Base-by-base conservation (phyloP, 2,888 invertebrate species). In the Argyresthia goedartella region DNA sequence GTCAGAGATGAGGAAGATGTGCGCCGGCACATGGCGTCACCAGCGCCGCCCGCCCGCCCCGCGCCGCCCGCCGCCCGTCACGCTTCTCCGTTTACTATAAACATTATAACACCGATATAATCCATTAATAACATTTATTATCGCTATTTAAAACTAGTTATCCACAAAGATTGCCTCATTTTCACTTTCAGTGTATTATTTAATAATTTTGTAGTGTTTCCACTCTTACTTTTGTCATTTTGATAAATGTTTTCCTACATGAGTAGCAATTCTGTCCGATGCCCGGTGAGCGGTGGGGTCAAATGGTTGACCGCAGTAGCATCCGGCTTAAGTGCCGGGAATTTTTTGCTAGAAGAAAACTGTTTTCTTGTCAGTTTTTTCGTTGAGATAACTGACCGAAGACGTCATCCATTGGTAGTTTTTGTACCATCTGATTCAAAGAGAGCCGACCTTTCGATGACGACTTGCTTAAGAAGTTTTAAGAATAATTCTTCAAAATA, bases 1-100 rank as follows among this genome's bases (percentile, higher is more conserved):
- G 68, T 85, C 85, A 85, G 63, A 58, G 49, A 76, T 68, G 67
- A 81, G 81, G 84, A 84, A 82, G 81, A 80, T 76, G 25, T 74
- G 71, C 65, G 76, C 71, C 69, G 15, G 64, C 67, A 64, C 63
- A 76, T 84, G 82, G 70, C 84, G 81, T 84, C 84, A 84, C 74
- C 73, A 59, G 52, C 54, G 59, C 55, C 39, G 35, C 35, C 9
- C 36, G 15, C 14, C 8, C 49, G 65, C 71, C 72, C 72, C 72
- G 72, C 63, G 61, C 65, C 55, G 49, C 59, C 59, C 60, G 60
- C 57, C 49, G 14, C 14, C n/a, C 49, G 65, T 71, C 72, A 73
- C 72, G 72, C 64, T 62, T 65, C 55, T 49, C 59, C 59, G 62
- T 64, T 69, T 69, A 62, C 59, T 59, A 63, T 57, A 57, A 53